A percentile compares a stretch with the other conserved stretches of the same genome.
These are phyloP conservation scores for Anas acuta DNA, from an alignment of 2,797 vertebrate genomes.

Conservation along the genomic window DNA sequence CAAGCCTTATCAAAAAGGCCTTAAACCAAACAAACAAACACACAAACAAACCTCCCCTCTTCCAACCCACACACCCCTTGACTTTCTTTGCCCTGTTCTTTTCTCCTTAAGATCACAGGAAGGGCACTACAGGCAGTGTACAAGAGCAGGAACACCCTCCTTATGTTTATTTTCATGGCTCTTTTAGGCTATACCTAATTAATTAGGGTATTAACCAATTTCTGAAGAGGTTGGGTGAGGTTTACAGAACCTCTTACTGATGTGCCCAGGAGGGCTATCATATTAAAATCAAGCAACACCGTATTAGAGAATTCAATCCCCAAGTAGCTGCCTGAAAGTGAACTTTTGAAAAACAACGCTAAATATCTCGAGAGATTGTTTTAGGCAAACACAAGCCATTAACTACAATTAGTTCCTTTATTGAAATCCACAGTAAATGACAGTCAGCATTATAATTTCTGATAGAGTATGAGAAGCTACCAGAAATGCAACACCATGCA, in stretches of 20 bases:
- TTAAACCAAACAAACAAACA: neutral
- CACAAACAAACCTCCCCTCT: no score
- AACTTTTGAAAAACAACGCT: neutral
- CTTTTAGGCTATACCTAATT: neutral
- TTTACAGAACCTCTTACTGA: neutral
- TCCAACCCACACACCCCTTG: no score
- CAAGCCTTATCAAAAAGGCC: neutral
- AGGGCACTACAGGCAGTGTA: neutral
- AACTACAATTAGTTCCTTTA: neutral
- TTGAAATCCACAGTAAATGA: neutral
- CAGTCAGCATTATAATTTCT: neutral
- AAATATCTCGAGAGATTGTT: neutral
- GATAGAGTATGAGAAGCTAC: neutral
- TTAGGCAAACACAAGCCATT: neutral
- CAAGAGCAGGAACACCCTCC: neutral
- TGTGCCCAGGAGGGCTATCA: neutral
- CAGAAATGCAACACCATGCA: neutral
- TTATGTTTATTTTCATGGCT: neutral
- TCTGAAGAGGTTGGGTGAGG: neutral
- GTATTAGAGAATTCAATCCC: neutral
- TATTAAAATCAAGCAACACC: neutral
- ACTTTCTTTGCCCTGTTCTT: neutral
- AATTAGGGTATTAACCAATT: neutral
- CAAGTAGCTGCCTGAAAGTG: neutral
- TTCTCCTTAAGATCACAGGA: neutral